Evolutionary conservation across 2,888 invertebrate genomes (phyloP), one percentile per base, ranked within the genome.

Genomic region (Caenorhabditis sp.): DNA sequence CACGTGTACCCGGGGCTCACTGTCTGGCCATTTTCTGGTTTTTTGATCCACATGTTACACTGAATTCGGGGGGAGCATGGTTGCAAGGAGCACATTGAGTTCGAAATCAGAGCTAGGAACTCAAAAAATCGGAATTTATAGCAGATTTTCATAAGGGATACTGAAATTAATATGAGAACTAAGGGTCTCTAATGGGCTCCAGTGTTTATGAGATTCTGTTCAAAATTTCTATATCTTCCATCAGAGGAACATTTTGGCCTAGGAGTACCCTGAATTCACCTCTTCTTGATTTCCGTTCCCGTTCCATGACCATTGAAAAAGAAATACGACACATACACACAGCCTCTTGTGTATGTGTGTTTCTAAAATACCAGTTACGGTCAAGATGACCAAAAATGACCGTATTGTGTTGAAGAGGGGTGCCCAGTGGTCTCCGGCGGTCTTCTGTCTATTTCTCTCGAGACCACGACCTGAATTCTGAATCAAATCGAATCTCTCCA

Each of bases 351-450:
- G 10, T 6, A 2, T 59, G 68, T 69, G 41, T 66, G n/a, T n/a
- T n/a, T n/a, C n/a, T n/a, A 63, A 77, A 77, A 77, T 68, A 77
- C 77, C 77, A 77, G 77, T 77, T 77, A 77, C 77, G 69, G 77
- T 69, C 77, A 77, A 68, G 76, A 70, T 77, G 77, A 77, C 77
- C 77, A 77, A 77, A 77, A 77, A 77, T 77, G 77, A 77, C 77
- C 77, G 77, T 77, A 70, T 77, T 77, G 77, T 77, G 69, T 51
- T 16, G 69, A 12, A 16, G 49, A 58, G 44, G n/a, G 47, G 47
- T 47, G 47, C 47, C 47, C 47, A 4, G 35, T 49, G 63, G 38
- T 49, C 26, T 68, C 68, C 68, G 68, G 61, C 38, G 68, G 61
- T 68, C 69, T 68, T 61, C 54, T 63, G 64, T 56, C 63, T 22